Evolutionary conservation across 2,888 invertebrate genomes (phyloP), one percentile per base, ranked within the genome.

Genomic region (Orthosia gothica): DNA sequence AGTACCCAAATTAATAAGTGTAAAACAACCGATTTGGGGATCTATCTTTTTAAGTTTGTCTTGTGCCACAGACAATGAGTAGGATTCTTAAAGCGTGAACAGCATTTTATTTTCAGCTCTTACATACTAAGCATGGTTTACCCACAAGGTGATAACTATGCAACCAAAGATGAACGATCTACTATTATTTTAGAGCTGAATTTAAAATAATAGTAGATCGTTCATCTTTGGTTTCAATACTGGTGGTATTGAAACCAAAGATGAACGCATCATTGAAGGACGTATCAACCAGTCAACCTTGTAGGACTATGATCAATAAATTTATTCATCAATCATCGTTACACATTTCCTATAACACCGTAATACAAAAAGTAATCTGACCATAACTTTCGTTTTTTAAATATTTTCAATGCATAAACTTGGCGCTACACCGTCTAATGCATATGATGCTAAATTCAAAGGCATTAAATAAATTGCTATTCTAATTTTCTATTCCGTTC

Each of bases 401-500:
- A 52, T 40, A n/a, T n/a, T n/a, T 50, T 26, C 9, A 18, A 20
- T 3, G 3, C 9, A 13, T 32, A 13, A 16, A 12, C 7, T 3
- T 5, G 40, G n/a, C 26, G 20, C 47, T 52, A 3, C 12, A 12
- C 1, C 32, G 13, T 16, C 3, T n/a, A 15, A 23, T 47, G 20
- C 62, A 45, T 73, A 2, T 40, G n/a, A 63, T 47, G 32, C 13
- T 26, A 55, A 62, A 76, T 70, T 66, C 54, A 63, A 47, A 49
- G 49, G 26, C 66, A 66, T 65, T 55, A 23, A 23, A 66, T 32
- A 61, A 52, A 47, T 49, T 32, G 9, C 52, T 74, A 67, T 75
- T 76, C 62, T 64, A 76, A 77, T 79, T 83, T 73, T 74, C 79
- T 81, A 83, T 83, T 81, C 78, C 66, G 63, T 54, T 52, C 58